Conservation (phyloP, 1,140 invertebrate genomes). For the Asbolus verrucosus region DNA sequence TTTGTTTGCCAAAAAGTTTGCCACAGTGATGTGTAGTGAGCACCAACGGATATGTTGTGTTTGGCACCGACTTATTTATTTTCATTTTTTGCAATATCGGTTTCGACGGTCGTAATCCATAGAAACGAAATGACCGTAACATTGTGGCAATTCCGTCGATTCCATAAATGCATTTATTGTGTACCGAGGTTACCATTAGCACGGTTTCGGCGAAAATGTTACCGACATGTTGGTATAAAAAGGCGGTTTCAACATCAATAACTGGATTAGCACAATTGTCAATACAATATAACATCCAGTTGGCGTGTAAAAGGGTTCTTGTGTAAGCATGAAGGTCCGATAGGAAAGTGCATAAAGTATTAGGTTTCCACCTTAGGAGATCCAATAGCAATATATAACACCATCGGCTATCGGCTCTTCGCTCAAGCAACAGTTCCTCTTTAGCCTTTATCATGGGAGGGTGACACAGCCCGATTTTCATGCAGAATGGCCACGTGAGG, state of each 20-base stretch:
- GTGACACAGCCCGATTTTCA: constrained; percentile 40
- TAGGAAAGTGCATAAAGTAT: constrained; percentile 1
- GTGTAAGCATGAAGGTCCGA: constrained; percentile 34
- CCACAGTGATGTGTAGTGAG: no score
- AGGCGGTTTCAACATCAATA: constrained; percentile 32
- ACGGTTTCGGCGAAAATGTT: constrained; percentile 6
- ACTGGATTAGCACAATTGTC: constrained; percentile 44
- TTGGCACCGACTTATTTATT: neutral
- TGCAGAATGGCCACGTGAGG: constrained; percentile 40
- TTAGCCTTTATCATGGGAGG: constrained; percentile 29
- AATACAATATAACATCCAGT: constrained; percentile 42
- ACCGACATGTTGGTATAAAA: constrained; percentile 21
- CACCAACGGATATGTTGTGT: no score
- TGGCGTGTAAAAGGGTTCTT: constrained; percentile 44
- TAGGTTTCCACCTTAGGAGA: constrained; percentile 25
- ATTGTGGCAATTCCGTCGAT: neutral
- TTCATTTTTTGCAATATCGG: neutral
- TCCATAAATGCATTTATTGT: constrained; percentile 28
- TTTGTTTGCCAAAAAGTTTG: no score
- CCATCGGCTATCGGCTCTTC: neutral
- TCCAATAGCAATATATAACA: constrained; percentile 40
- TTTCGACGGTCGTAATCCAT: no score
- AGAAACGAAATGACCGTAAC: neutral
- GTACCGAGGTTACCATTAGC: constrained; percentile 17
- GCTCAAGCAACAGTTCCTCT: constrained; percentile 44